Percentiles rank a stretch among this genome's conserved stretches.
Conservation (phyloP, 1,140 invertebrate species). For the Drosophila ficusphila region DNA sequence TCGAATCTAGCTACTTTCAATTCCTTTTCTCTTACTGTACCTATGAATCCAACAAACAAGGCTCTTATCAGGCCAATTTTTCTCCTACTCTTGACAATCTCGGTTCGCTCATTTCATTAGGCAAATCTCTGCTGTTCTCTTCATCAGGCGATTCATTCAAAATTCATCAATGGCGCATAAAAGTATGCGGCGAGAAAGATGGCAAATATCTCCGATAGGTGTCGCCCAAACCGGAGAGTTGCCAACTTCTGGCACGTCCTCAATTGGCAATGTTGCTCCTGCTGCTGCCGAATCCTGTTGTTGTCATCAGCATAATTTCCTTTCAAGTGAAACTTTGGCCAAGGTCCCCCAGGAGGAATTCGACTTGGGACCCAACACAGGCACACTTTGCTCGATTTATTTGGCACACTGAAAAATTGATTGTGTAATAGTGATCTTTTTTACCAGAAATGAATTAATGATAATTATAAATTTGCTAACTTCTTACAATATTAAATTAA, state of each 20-base stretch:
- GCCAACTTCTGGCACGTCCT: slow-evolving; percentile 35
- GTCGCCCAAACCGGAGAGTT: slow-evolving; percentile 5
- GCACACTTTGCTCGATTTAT: slow-evolving; percentile 23
- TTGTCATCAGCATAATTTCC: slow-evolving; percentile 50
- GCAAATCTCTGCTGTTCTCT: slow-evolving; percentile 25
- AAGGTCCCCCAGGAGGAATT: slow-evolving; percentile 6
- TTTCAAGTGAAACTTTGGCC: slow-evolving; percentile 35
- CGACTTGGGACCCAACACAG: slow-evolving; percentile 8
- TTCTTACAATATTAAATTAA: too few species aligned
- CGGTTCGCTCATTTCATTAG: slow-evolving; percentile 8
- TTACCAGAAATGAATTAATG: too few species aligned
- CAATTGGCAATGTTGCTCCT: slow-evolving; percentile 33
- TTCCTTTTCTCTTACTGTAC: neutral
- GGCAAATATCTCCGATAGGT: slow-evolving; percentile 31
- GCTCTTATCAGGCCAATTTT: slow-evolving; percentile 17
- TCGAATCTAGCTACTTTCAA: too few species aligned
- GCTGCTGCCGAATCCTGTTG: slow-evolving; percentile 9
- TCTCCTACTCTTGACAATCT: neutral
- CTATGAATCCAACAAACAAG: neutral
- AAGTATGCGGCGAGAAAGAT: slow-evolving; percentile 27
- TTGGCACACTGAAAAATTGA: slow-evolving; percentile 5
- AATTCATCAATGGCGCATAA: slow-evolving; percentile 41
- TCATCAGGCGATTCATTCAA: slow-evolving; percentile 39
- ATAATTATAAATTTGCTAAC: too few species aligned
- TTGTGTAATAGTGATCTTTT: too few species aligned